phyloP scores from a whole-genome alignment of 2,888 invertebrate species.

The Fragum whitleyi region DNA sequence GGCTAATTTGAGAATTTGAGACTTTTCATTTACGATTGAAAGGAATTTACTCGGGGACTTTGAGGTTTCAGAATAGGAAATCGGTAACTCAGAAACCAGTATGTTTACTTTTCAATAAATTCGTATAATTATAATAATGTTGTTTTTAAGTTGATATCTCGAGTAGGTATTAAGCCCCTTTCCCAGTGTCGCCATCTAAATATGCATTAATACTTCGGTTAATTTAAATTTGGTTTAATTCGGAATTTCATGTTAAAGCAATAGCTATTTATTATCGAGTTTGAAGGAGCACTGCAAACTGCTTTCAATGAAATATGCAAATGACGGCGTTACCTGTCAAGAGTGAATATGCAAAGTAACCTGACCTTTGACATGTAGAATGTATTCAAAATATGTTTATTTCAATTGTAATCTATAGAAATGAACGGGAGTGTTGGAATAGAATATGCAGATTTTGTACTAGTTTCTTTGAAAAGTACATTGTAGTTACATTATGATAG shows the following conservation, averaged over 20 bases:
- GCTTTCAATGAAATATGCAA: conserved; percentile 25
- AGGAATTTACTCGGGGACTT: too few species aligned
- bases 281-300: conserved; percentile 1
- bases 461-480: too few species aligned
- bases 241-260: conserved; percentile 20
- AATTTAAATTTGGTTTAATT: conserved; percentile 2
- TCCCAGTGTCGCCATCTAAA: not conserved
- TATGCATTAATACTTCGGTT: not conserved
- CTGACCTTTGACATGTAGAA: conserved; percentile 18
- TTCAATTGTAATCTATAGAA: not conserved
- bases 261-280: conserved; percentile 18
- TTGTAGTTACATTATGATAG: too few species aligned
- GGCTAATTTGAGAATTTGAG: too few species aligned
- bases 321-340: conserved; percentile 1
- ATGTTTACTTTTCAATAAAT: too few species aligned
- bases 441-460: too few species aligned
- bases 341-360: conserved; percentile 14
- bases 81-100: too few species aligned
- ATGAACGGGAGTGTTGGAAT: not conserved
- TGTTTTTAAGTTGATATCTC: too few species aligned
- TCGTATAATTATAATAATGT: too few species aligned
- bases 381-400: conserved; percentile 23
- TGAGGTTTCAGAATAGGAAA: too few species aligned
- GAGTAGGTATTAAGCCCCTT: not conserved
- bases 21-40: too few species aligned